These are phyloP conservation scores for Parotia lawesii DNA, from an alignment of 2,113 vertebrate genomes.

Conservation along the genomic window DNA sequence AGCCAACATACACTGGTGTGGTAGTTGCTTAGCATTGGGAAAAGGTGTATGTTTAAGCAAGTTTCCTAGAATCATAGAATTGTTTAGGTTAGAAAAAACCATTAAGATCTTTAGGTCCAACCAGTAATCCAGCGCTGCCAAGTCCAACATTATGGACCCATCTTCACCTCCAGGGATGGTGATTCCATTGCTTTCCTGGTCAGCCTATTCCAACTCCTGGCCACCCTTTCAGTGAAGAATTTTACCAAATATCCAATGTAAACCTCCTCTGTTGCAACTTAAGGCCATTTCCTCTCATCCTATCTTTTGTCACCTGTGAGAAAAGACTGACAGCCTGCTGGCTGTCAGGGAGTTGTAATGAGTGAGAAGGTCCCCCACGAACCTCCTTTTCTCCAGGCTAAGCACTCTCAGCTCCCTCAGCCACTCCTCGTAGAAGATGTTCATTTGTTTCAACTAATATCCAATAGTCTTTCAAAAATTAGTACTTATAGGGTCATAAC, in stretches of 20 bases:
- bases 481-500: not conserved
- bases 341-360: not conserved
- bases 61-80: not conserved
- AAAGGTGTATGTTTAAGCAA: not conserved
- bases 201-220: not conserved
- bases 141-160: not conserved
- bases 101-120: not conserved
- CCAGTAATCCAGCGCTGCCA: fast-evolving
- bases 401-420: not conserved
- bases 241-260: fast-evolving
- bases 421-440: fast-evolving
- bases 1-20: not conserved
- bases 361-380: fast-evolving
- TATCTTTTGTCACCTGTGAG: not conserved
- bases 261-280: not conserved
- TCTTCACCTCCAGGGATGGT: not conserved
- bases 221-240: not conserved
- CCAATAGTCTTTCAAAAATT: not conserved
- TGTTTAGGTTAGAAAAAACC: not conserved
- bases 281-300: not conserved
- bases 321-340: fast-evolving
- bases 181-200: not conserved
- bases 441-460: not conserved
- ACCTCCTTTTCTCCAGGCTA: not conserved
- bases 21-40: not conserved